Evolutionary conservation across 2,113 vertebrate species (phyloP), one percentile per base, ranked within the genome.

Genomic region (Podiceps cristatus): DNA sequence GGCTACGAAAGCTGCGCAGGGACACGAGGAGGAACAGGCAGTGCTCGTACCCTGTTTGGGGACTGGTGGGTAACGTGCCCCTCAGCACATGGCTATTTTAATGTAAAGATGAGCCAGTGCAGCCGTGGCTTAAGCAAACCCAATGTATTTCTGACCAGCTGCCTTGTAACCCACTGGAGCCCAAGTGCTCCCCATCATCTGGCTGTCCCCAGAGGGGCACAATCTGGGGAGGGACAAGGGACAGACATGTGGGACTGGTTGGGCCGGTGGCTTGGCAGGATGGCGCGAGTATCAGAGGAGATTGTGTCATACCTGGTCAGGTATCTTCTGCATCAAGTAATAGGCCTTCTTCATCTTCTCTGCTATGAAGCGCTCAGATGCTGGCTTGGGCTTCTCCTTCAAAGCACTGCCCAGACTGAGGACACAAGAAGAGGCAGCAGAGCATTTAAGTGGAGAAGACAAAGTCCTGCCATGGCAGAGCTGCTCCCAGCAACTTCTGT

Each of bases 281-380:
- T 37, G 28, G 24, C 2, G 0, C 17, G 50, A 93, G 11, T 68
- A 68, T 47, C 47, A 35, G 62, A 85, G 44, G 29, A 87, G 49
- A 52, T 45, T n/a, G 40, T 72, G 66, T 75, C 42, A 24, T 98
- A 99, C 99, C 98, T 99, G 99, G 76, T 99, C 98, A 20, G 98
- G 97, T 50, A 96, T 95, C 82, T 98, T 98, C 92, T 98, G 99
- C 4, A 98, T 98, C 86, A 99, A 93, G 89, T 99, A 99, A 97
- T 99, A 99, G 10, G 99, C 98, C 73, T 98, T 98, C 97, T 99
- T 99, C 93, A 99, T 97, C 95, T 99, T 99, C 97, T 99, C 99
- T 66, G 99, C 99, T 75, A 96, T 91, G 18, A 98, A 97, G 90
- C 98, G 71, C 28, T 99, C 98, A 9, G 97, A 71, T 37, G 90